Evolutionary conservation across 2,888 invertebrate species (phyloP).

Genomic region (Machimus rusticus): DNA sequence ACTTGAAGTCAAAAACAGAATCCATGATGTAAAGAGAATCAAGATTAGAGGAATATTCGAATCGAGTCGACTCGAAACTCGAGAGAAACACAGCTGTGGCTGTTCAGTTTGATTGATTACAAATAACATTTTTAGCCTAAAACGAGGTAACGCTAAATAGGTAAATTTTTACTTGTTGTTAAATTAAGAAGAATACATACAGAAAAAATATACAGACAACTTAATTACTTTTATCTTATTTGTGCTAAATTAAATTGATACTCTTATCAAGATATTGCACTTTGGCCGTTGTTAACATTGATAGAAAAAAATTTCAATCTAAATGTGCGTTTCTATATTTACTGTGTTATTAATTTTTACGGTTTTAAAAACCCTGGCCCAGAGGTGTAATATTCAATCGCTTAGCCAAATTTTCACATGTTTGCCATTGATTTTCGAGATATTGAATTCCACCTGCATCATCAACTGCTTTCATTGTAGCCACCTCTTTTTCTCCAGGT

Average conservation of each 20-base stretch:
- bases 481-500: slow-evolving; percentile 85
- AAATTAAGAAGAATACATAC: background rate
- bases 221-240: no score
- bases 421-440: slow-evolving; percentile 77
- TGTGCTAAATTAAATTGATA: background rate
- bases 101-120: background rate
- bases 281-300: background rate
- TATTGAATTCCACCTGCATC: slow-evolving; percentile 78
- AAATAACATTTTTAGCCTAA: background rate
- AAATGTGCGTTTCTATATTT: background rate
- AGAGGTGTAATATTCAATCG: slow-evolving; percentile 66
- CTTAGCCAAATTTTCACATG: slow-evolving; percentile 69
- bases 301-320: background rate
- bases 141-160: background rate
- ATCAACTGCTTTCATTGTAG: slow-evolving; percentile 73
- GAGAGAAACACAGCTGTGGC: no score
- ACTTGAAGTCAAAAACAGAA: background rate
- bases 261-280: background rate
- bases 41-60: background rate
- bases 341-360: background rate
- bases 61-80: no score
- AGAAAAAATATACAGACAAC: background rate
- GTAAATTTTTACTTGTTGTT: no score
- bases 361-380: background rate
- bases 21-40: background rate